Base-by-base conservation (phyloP, 2,888 invertebrate species). In the Limnephilus marmoratus region DNA sequence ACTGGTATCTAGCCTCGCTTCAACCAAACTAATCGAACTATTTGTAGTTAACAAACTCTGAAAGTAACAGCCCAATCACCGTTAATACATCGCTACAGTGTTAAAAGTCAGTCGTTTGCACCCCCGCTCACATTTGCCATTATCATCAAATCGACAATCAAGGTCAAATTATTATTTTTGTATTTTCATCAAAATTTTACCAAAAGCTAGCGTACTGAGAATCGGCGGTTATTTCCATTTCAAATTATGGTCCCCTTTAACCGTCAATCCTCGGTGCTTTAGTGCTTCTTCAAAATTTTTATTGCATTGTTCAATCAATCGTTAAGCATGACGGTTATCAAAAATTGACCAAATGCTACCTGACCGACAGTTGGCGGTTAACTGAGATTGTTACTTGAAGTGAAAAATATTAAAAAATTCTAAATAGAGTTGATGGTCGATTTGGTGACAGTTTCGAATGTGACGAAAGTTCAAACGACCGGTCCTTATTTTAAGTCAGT, bases 41-140 rank as follows among this genome's bases (percentile, higher is more conserved):
- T 92, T 92, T 92, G 92, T 91, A 90, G 93, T 92, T 91, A 93
- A 93, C 92, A 93, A 92, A 93, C 93, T 93, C 93, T 93, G 93
- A 93, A 93, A 93, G 90, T 86, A 93, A 90, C 93, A 91, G 92
- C 93, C 93, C 93, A 86, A 87, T 91, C 91, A 92, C 93, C 93
- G 86, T 93, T 92, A 92, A 91, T 89, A 90, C 82, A 83, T 37
- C n/a, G 89, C 81, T 24, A n/a, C 37, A 85, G 41, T 41, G 81
- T 81, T 29, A 81, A 41, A 85, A 45, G 31, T 85, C 45, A 18
- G 85, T n/a, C 24, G 13, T 68, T 68, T 68, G 24, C 53, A 68
- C 53, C 7, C 24, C 53, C 53, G 7, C 49, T 68, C 53, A 68
- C 7, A 68, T 68, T 24, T 15, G 53, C 24, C 24, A 5, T 3